Evolutionary conservation across 2,888 invertebrate genomes (phyloP), one percentile per base, ranked within the genome.

Genomic region (Heliconius ethilla): DNA sequence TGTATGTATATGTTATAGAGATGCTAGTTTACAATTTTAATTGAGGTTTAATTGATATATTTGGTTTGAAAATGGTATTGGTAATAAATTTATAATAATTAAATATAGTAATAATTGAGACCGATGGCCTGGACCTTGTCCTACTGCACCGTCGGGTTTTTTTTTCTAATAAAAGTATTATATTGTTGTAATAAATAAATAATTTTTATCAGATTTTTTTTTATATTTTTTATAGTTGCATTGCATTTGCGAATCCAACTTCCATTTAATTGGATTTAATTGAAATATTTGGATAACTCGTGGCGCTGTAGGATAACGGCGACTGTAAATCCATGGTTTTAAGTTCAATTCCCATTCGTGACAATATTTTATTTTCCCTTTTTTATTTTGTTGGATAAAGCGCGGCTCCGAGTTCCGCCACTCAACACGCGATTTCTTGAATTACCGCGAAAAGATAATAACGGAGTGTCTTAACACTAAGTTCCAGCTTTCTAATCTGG

Each of bases 191-290:
- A 5, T 22, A 22, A 22, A 55, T 55, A 29, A 29, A 2, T 29
- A 29, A 29, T 29, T 29, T 29, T 29, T 2, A 29, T 29, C 3
- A 29, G 29, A 29, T 29, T 29, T 29, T 29, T 29, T 40, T 40
- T 40, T 3, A 40, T 0, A 13, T 29, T 29, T 40, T 40, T 40
- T 3, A 40, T 0, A 13, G 40, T 40, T 40, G 13, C 13, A 13
- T 40, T 40, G 13, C 1, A 13, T 40, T 40, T 13, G 13, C 5
- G 5, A 40, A 40, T 40, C 40, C 4, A 40, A 40, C 4, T n/a
- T 59, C n/a, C 59, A 59, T n/a, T 59, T 59, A 59, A n/a, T 59
- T 59, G 59, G n/a, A 59, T n/a, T 59, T 59, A 10, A n/a, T 59
- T 59, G 3, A 59, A 59, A 59, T 59, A 51, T 7, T 18, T 51